Base-by-base conservation (phyloP, 2,113 vertebrate genomes). In the Silurus meridionalis region DNA sequence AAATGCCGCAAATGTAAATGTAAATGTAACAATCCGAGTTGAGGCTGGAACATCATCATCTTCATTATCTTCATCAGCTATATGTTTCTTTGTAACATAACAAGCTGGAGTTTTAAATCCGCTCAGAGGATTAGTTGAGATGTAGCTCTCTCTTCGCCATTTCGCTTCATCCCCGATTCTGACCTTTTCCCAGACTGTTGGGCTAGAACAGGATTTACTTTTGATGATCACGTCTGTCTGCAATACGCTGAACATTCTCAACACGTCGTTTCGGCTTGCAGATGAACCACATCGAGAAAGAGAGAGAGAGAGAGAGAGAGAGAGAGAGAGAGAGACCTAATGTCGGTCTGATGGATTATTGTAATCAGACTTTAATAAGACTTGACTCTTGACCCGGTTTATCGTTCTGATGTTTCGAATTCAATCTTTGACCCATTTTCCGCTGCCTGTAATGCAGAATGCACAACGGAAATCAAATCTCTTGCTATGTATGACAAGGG, bases 201-300 rank as follows among this genome's bases (percentile, higher is more conserved):
- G 57, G 78, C 60, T 80, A 28, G 61, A 60, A 80, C 57, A 21
- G 78, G 78, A 61, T 80, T 80, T 80, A 23, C 15, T 60, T 80
- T 7, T 80, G 28, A 80, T 80, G 17, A 61, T 61, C 28, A 23
- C 2, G 28, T 46, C 14, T 61, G 57, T 3, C 23, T 13, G 78
- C 21, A 57, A 25, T 58, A 17, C 2, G 55, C 10, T 0, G 4
- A 10, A 28, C 37, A 80, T 80, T 37, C 78, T 5, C 19, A 14
- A 60, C 55, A 46, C 7, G 25, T 10, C 46, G 19, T 46, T 80
- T 80, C 53, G 6, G 53, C 37, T 37, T 25, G 75, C n/a, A 28
- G 52, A 77, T 57, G 52, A 58, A 37, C 25, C 28, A 15, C 46
- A 9, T 74, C 17, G 1, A 37, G 37, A 37, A 3, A 37, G 37